Evolutionary conservation across 2,797 vertebrate genomes (phyloP), one percentile per base, ranked within the genome.

Genomic region (Serranus cabrilla): DNA sequence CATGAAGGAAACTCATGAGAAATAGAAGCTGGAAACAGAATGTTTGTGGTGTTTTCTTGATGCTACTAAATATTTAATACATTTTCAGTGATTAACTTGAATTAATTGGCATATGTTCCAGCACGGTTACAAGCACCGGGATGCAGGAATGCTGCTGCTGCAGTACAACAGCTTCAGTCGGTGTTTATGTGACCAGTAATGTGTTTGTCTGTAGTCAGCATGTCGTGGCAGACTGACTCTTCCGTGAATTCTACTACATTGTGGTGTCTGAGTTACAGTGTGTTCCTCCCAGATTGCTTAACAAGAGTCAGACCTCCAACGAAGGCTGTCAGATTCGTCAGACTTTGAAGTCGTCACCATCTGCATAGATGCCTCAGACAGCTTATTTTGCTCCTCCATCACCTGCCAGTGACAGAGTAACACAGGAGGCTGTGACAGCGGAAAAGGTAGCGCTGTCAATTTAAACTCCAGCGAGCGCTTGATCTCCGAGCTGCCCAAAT

Each of bases 381-480:
- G 83, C 83, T 85, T 83, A 74, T 89, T 90, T 78, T 78, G 82
- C 87, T 76, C 81, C 66, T 80, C 85, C 75, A 83, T 90, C 81
- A 84, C 80, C 83, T 65, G 51, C 68, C 76, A n/a, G 65, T 83
- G 86, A 91, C 88, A 83, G 86, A 90, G 83, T 71, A 88, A 90
- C 72, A 87, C 78, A 63, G 76, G 59, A 84, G 81, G 69, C 80
- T 77, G 89, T 92, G 87, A 87, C 89, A 92, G 88, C 74, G 59
- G 91, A 86, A 90, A 89, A 91, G 87, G 87, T 89, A 85, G 79
- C 77, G 52, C 87, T 91, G 90, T 88, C 89, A 90, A 75, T 86
- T 92, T 84, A 85, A 76, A 84, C 89, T 85, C 74, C 69, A 60
- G 67, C 34, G 46, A 72, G 76, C 17, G 60, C 85, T 91, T 91